Conservation (phyloP, 2,113 vertebrate species). For the Antechinus stuartii region DNA sequence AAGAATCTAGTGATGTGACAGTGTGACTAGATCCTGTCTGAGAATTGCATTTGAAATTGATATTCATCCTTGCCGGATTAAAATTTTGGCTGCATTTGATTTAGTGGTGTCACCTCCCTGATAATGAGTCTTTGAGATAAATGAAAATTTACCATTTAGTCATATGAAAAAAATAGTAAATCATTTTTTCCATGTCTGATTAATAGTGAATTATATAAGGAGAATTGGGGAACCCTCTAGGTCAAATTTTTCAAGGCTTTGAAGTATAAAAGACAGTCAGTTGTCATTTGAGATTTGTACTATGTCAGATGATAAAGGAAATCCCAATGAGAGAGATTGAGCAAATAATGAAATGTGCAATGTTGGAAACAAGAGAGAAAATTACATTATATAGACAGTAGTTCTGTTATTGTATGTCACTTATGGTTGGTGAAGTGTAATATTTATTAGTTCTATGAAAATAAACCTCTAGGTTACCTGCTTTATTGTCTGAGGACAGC, state of each 20-base stretch:
- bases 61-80: not conserved
- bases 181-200: not conserved
- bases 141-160: not conserved
- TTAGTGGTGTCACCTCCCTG: not conserved
- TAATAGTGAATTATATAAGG: not conserved
- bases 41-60: not conserved
- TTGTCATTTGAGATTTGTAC: not conserved
- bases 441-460: not conserved
- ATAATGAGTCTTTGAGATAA: not conserved
- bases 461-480: not conserved
- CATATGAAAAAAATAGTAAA: not conserved
- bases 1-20: not conserved
- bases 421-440: not conserved
- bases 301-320: not conserved
- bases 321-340: not conserved
- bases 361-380: not conserved
- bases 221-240: not conserved
- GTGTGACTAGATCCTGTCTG: not conserved
- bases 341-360: not conserved
- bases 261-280: not conserved
- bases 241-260: not conserved
- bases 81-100: not conserved
- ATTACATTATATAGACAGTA: not conserved
- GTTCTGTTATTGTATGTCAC: not conserved
- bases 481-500: not conserved